Evolutionary conservation across 2,888 invertebrate species (phyloP).

Genomic region (Macrophya annulata): DNA sequence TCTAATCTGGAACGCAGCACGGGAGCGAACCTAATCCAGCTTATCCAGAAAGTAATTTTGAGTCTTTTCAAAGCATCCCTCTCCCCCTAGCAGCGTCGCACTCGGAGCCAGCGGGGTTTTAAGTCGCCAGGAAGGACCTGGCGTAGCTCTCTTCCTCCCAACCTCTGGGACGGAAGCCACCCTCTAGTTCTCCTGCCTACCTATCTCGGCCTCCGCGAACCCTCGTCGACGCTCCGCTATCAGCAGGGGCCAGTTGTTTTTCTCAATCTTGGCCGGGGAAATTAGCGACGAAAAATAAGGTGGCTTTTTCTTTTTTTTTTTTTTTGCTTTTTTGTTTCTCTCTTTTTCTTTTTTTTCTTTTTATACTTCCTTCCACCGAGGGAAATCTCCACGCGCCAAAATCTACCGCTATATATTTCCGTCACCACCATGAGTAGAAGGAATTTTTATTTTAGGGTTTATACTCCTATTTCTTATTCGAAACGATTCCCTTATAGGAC

Average conservation of each 20-base stretch:
- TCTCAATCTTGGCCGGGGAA: constrained; percentile 68
- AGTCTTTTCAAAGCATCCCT: constrained; percentile 82
- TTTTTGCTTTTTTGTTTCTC: background rate
- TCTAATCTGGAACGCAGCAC: constrained; percentile 78
- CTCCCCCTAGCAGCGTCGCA: constrained; percentile 59
- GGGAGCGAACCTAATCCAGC: constrained; percentile 83
- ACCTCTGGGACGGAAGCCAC: constrained; percentile 42
- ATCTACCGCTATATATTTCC: constrained; percentile 32
- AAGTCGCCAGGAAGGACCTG: constrained; percentile 58
- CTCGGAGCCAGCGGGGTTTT: constrained; percentile 60
- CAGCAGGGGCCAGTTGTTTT: constrained; percentile 71
- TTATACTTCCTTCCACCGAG: constrained; percentile 24
- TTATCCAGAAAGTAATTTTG: constrained; percentile 85
- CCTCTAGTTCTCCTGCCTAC: constrained; percentile 22
- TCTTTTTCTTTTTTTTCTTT: background rate
- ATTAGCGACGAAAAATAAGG: constrained; percentile 68
- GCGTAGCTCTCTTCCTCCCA: constrained; percentile 60
- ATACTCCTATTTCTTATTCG: background rate
- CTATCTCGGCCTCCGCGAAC: constrained; percentile 59
- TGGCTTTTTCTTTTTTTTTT: constrained; percentile 5
- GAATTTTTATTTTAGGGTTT: constrained; percentile 7
- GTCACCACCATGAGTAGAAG: background rate
- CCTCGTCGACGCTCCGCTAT: constrained; percentile 66
- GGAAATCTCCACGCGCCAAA: constrained; percentile 6
- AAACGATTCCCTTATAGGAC: background rate